Conservation (phyloP, 2,888 invertebrate genomes). For the Geotrupes spiniger region DNA sequence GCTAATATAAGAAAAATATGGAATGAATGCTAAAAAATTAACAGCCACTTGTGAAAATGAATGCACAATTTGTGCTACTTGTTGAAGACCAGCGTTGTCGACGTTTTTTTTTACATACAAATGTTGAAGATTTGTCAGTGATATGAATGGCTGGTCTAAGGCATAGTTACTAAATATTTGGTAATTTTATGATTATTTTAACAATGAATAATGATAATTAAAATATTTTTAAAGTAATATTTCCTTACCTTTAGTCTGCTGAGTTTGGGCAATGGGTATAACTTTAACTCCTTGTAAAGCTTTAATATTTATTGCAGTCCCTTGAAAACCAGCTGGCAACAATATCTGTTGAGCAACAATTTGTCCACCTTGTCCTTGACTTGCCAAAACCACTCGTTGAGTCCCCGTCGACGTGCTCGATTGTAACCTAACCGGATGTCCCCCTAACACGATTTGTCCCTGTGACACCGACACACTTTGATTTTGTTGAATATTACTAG, state of each 20-base stretch:
- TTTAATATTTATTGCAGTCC: slow-evolving; percentile 60
- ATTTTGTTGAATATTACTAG: slow-evolving; percentile 26
- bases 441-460: slow-evolving; percentile 46
- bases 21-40: too few relatives aligned
- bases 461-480: slow-evolving; percentile 31
- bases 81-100: too few relatives aligned
- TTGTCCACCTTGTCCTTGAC: slow-evolving; percentile 54
- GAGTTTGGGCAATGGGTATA: slow-evolving; percentile 55
- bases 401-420: slow-evolving; percentile 38
- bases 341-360: slow-evolving; percentile 57
- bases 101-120: too few relatives aligned
- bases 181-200: too few relatives aligned
- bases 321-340: slow-evolving; percentile 61
- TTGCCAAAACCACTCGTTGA: slow-evolving; percentile 54
- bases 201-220: too few relatives aligned
- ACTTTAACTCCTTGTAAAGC: slow-evolving; percentile 62
- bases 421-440: slow-evolving; percentile 46
- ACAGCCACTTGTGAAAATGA: too few relatives aligned
- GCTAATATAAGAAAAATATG: too few relatives aligned
- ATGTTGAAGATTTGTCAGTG: too few relatives aligned
- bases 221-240: too few relatives aligned
- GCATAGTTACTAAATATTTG: too few relatives aligned
- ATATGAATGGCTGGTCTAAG: too few relatives aligned
- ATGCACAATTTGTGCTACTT: too few relatives aligned
- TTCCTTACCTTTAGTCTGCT: slow-evolving; percentile 43